Percentiles rank a stretch among this genome's conserved stretches.
Evolutionary conservation across 2,113 vertebrate genomes (phyloP).

Genomic region (Epinephelus cyanopodus): DNA sequence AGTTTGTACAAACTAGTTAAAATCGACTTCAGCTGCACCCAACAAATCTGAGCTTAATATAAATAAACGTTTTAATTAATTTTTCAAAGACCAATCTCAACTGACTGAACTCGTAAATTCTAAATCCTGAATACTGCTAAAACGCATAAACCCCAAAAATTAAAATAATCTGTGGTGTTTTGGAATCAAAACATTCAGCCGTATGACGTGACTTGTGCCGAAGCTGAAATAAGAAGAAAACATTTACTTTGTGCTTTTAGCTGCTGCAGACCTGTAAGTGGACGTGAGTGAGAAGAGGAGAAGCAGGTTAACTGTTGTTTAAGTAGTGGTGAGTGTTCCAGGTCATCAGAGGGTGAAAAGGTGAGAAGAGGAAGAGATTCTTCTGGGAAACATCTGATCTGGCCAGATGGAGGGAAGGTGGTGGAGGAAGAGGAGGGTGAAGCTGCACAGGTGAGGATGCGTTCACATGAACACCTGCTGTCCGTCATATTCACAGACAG

Average conservation of each 20-base stretch:
- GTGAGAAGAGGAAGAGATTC: not conserved
- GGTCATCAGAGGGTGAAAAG: not conserved
- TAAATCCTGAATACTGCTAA: too few relatives aligned
- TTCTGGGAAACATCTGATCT: slow-evolving; percentile 6
- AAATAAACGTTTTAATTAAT: too few relatives aligned
- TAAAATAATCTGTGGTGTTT: not conserved
- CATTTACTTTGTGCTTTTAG: not conserved
- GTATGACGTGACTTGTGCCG: not conserved
- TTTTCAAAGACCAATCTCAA: too few relatives aligned
- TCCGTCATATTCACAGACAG: not conserved
- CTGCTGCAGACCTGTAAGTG: slow-evolving; percentile 39
- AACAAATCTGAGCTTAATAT: too few relatives aligned
- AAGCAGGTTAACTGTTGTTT: not conserved
- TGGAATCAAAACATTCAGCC: not conserved
- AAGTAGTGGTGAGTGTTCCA: not conserved
- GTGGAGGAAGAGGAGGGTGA: slow-evolving; percentile 22
- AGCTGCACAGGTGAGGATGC: slow-evolving; percentile 26
- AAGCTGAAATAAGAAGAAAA: not conserved
- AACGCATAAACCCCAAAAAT: too few relatives aligned
- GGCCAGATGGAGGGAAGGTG: not conserved
- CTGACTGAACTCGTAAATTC: too few relatives aligned
- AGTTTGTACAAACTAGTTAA: too few relatives aligned
- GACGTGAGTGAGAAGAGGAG: slow-evolving; percentile 44
- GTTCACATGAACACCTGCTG: slow-evolving; percentile 30
- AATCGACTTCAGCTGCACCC: too few relatives aligned